Evolutionary conservation across 2,888 invertebrate species (phyloP).

Genomic region (Antitype chi): DNA sequence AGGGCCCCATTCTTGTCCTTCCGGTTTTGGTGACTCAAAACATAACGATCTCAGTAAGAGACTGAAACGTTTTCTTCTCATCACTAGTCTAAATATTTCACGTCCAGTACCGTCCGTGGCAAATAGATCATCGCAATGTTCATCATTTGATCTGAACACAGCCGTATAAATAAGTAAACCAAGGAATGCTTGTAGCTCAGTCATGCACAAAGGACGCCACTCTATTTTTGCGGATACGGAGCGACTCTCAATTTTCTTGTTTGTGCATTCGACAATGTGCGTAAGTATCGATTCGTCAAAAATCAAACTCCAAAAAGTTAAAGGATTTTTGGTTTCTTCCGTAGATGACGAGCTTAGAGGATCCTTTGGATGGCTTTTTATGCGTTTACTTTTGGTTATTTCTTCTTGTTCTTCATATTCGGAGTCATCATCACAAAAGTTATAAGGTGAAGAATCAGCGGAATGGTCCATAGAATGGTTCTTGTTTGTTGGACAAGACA

Average conservation of each 20-base stretch:
- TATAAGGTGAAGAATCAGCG: neutral
- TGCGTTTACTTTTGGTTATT: neutral
- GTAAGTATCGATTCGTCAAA: neutral
- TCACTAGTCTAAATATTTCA: too few species aligned
- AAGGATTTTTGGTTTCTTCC: neutral
- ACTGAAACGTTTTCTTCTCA: too few species aligned
- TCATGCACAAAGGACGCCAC: neutral
- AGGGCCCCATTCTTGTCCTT: too few species aligned
- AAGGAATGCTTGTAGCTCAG: too few species aligned
- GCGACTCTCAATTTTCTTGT: neutral
- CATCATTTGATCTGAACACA: too few species aligned
- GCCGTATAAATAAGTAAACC: too few species aligned
- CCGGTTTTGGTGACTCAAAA: too few species aligned
- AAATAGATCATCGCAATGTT: too few species aligned
- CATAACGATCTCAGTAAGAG: too few species aligned
- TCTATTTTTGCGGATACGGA: neutral
- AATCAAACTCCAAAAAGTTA: neutral
- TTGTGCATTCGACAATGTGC: neutral
- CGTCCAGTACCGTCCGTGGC: too few species aligned
- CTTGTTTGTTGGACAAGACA: neutral
- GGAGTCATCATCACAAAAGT: neutral
- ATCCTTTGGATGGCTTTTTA: neutral
- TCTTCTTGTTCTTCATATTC: neutral
- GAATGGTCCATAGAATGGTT: neutral
- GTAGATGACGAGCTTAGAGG: neutral